Base-by-base conservation (phyloP, 1,140 invertebrate genomes). In the Macrostomum lignano region DNA sequence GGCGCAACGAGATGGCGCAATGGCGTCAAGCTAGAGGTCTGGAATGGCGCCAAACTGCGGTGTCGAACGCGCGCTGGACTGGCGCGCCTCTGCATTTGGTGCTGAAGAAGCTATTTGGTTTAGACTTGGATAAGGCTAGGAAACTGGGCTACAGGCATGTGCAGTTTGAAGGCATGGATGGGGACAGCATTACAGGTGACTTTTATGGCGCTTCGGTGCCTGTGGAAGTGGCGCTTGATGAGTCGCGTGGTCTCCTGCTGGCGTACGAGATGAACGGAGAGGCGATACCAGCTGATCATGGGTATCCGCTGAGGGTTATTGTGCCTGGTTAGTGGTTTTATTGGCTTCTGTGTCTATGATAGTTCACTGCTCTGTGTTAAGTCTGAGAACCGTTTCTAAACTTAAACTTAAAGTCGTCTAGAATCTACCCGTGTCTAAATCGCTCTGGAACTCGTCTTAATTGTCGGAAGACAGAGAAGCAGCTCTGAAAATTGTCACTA, bases 231-330 rank as follows among this genome's bases (percentile, higher is more conserved):
- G 81, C 76, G 4, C 47, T 84, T 39, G 68, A 74, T 52, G 67
- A 71, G 13, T 65, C 66, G 40, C 66, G 69, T 23, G 73, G 81
- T 44, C 69, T 88, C 0, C 55, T 96, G 25, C 50, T 96, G 17
- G 88, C 84, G 3, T 94, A 82, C 45, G 72, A 86, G 64, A 96
- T 96, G 88, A 96, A 96, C 58, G 78, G 72, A 1, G 55, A 70
- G 42, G 59, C 68, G 0, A 59, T 96, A 31, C 67, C 74, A 15
- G 46, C 64, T 22, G 88, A 96, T 63, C 88, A 96, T 60, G 86
- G 86, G 1, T 78, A 62, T 51, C 88, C 88, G 3, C 46, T 96
- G 6, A 56, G 86, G 36, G 70, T 72, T 0, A 67, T 96, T 37
- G 74, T 82, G 9, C 88, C 88, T 2, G 88, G n/a, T n/a, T n/a